Evolutionary conservation across 30 jellyfish, hydroid and myxozoan species (phyloP), one percentile per base, ranked within the genome.

Genomic region (Mastigias papua): DNA sequence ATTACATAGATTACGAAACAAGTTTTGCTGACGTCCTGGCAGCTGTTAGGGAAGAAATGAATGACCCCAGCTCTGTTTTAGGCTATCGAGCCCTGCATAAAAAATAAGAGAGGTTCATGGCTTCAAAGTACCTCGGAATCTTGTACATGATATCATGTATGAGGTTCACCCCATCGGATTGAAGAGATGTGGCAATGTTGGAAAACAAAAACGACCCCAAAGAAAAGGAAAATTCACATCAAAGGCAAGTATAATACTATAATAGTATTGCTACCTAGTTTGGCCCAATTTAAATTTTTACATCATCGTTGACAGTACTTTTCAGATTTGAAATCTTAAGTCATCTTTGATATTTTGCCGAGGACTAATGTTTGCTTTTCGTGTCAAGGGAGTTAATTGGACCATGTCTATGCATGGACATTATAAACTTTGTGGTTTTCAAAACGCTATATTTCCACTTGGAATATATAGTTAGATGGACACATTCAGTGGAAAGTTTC

Each of bases 21-120:
- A 0, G 94, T 2, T 2, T 76, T 8, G 88, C 60, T 5, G 48
- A 88, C 1, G 78, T 70, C 7, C 34, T 61, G 51, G 81, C 69
- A 1, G 93, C 63, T 2, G 81, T 88, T 51, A 28, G 26, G 16
- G 62, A 68, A 25, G 97, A 88, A 84, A 42, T 75, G 16, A 48
- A 76, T 8, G 95, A 92, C 27, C 92, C 95, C 20, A 93, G 95
- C 20, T 33, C 32, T 57, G 66, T 74, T 31, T 58, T 73, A 5
- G 95, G 95, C 34, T 73, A 86, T 42, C 73, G 93, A 17, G 92
- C 95, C 76, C 62, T 86, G 95, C 26, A 23, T 35, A n/a, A 35
- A 25, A 86, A 61, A 21, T 73, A 17, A 34, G 95, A 32, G 93
- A 57, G 57, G 84, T 19, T 29, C 73, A 86, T 51, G 32, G 65